These are phyloP conservation scores for Chelon labrosus DNA, from an alignment of 2,797 vertebrate species.

Conservation along the genomic window DNA sequence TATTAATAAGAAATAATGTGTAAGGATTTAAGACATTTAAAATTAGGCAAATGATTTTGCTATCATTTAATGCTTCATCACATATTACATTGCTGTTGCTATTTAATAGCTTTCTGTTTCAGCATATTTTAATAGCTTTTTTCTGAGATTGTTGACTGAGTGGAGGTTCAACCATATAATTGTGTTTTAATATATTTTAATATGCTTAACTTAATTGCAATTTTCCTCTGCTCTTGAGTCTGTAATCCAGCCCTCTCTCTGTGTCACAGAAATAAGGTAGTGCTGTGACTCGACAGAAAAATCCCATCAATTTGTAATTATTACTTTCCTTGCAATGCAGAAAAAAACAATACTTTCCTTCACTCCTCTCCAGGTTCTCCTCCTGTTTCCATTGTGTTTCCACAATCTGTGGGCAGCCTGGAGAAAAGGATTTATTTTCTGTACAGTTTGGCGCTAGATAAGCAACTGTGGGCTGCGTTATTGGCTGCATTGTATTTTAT, in stretches of 20 bases:
- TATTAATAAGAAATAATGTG: too few species aligned
- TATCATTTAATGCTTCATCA: too few species aligned
- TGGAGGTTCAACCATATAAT: background rate
- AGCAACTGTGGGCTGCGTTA: slow-evolving; percentile 37
- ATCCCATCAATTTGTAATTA: slow-evolving; percentile 13
- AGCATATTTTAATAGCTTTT: background rate
- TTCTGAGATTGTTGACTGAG: background rate
- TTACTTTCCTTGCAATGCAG: slow-evolving; percentile 1
- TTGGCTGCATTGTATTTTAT: slow-evolving; percentile 50
- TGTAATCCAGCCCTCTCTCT: background rate
- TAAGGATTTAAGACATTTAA: too few species aligned
- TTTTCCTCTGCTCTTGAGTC: background rate
- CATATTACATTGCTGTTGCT: background rate
- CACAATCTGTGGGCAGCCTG: slow-evolving; percentile 1
- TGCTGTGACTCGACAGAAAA: background rate
- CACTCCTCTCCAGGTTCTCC: slow-evolving; percentile 1
- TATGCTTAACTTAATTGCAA: background rate
- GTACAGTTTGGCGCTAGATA: slow-evolving; percentile 7
- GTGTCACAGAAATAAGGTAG: background rate
- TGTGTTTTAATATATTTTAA: too few species aligned
- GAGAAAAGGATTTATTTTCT: slow-evolving; percentile 32
- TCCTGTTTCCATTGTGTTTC: slow-evolving; percentile 16
- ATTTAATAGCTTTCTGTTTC: background rate
- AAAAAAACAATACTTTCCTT: background rate
- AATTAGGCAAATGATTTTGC: too few species aligned